Evolutionary conservation across 2,888 invertebrate genomes (phyloP), one percentile per base, ranked within the genome.

Genomic region (Netelia inedita): DNA sequence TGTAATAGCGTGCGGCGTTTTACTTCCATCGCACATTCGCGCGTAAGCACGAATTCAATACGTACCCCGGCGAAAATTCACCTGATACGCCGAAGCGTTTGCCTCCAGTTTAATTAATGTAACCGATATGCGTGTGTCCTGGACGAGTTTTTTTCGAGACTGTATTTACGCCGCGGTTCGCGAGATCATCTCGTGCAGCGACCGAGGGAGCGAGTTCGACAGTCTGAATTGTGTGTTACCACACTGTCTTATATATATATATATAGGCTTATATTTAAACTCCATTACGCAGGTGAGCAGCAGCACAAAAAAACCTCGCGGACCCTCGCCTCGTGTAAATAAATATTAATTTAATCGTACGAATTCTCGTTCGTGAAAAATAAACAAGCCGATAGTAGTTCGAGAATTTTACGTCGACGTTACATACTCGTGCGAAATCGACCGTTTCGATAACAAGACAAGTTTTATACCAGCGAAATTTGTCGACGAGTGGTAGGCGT

Each of bases 41-140:
- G 50, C 23, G 43, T 23, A 21, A 28, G 10, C 14, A 65, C 53
- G 55, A 53, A 79, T 59, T 57, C 65, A 21, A 66, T 76, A 28
- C n/a, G 28, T 73, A 28, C 35, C 2, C n/a, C 50, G 71, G 21
- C 43, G 79, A 50, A 65, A 71, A 68, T 53, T 75, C 55, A n/a
- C 21, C 68, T 68, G 76, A 76, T 76, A 76, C 43, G 69, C 73
- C 50, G 23, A 71, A 35, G 46, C 53, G 68, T 61, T 66, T 53
- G 65, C 50, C 35, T 59, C 41, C 53, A 41, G 68, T 89, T 90
- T 89, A 90, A 90, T 90, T 90, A 90, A 90, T 88, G 89, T 88
- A 88, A 90, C 88, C 85, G 90, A 89, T 89, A 89, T 79, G 85
- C 78, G 76, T 75, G 82, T 69, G 78, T 86, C 81, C 86, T 86